phyloP scores from a whole-genome alignment of 1,140 invertebrate genomes.

The Trigoniulus corallinus region DNA sequence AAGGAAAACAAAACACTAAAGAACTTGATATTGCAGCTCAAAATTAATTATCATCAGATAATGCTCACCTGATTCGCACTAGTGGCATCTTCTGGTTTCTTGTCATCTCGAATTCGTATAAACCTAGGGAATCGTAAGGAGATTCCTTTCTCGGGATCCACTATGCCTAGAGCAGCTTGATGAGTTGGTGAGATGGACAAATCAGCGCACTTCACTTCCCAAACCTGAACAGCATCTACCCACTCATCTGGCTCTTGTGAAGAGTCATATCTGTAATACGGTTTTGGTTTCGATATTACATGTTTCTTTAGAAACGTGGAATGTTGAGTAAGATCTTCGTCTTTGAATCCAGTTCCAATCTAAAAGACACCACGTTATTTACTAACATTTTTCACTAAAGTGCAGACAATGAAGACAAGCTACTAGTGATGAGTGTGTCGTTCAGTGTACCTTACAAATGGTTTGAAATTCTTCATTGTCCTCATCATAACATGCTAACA shows the following conservation, averaged over 20 bases:
- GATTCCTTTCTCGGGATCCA: conserved; percentile 84
- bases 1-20: conserved; percentile 10
- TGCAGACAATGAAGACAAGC: background rate
- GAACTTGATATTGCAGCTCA: conserved; percentile 13
- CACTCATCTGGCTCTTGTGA: conserved; percentile 76
- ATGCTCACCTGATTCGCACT: conserved; percentile 57
- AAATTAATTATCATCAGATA: background rate
- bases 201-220: conserved; percentile 98
- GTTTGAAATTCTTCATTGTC: conserved; percentile 86
- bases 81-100: conserved; percentile 81
- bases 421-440: too few species aligned
- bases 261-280: conserved; percentile 71
- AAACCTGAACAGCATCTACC: conserved; percentile 84
- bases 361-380: too few species aligned
- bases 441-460: conserved; percentile 67
- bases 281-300: conserved; percentile 50
- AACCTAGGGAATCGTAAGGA: conserved; percentile 93
- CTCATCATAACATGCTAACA: conserved; percentile 90
- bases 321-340: conserved; percentile 61
- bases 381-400: background rate
- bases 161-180: conserved; percentile 67
- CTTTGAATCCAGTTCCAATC: conserved; percentile 95
- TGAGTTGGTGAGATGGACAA: conserved; percentile 91
- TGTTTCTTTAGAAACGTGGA: conserved; percentile 51
- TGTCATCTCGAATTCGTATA: conserved; percentile 82